These are phyloP conservation scores for Drosophila tsacasi DNA, from an alignment of 1,140 invertebrate genomes.

Conservation along the genomic window DNA sequence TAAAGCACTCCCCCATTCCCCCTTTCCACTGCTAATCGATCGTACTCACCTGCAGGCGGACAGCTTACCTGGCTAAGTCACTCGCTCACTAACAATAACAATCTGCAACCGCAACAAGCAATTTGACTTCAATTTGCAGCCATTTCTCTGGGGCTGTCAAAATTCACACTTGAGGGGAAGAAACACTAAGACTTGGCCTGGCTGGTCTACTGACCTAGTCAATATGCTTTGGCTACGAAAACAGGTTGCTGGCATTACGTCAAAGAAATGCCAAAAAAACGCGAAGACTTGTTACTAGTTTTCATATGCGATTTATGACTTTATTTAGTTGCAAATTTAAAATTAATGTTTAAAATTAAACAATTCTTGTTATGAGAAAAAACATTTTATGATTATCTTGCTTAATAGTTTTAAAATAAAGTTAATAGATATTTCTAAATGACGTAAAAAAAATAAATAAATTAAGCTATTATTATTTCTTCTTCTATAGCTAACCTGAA, in stretches of 20 bases:
- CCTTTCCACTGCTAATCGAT: slow-evolving; percentile 9
- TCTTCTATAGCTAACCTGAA: neutral
- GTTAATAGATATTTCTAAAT: neutral
- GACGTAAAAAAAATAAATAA: neutral
- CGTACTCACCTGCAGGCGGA: slow-evolving; percentile 9
- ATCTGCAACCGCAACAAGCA: slow-evolving; percentile 24
- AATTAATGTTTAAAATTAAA: neutral
- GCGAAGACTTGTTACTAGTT: slow-evolving; percentile 12
- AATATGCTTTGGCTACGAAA: slow-evolving; percentile 40
- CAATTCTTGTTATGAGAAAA: neutral
- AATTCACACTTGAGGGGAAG: slow-evolving; percentile 16
- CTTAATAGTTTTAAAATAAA: neutral
- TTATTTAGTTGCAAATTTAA: neutral
- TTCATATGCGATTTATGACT: slow-evolving; percentile 9
- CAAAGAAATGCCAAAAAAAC: slow-evolving; percentile 33
- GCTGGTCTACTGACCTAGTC: slow-evolving; percentile 70
- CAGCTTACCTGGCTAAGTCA: slow-evolving; percentile 2
- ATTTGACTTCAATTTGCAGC: slow-evolving; percentile 11
- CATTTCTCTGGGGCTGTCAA: slow-evolving; percentile 42
- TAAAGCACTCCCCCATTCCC: slow-evolving; percentile 19
- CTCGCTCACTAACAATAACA: neutral
- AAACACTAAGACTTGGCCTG: slow-evolving; percentile 23
- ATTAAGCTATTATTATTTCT: neutral
- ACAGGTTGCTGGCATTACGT: slow-evolving; percentile 53
- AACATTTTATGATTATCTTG: neutral